Conservation (phyloP, 2,888 invertebrate species). For the Epiblema foenella region DNA sequence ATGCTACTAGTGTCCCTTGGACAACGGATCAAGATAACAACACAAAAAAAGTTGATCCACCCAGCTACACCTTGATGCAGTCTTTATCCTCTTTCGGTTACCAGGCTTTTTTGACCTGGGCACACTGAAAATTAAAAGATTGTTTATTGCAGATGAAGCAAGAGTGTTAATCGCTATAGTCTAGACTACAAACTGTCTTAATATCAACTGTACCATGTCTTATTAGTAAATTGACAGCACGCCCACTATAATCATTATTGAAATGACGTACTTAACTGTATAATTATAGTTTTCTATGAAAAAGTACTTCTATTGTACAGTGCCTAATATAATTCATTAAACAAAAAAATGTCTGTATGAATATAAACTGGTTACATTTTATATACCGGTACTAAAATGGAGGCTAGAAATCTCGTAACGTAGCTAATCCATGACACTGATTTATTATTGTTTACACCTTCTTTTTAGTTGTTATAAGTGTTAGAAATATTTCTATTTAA, state of each 20-base stretch:
- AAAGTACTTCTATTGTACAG: background rate
- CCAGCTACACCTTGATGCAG: background rate
- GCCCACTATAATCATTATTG: background rate
- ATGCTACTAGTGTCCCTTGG: too few species aligned
- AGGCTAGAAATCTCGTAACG: conserved; percentile 19
- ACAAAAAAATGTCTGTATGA: too few species aligned
- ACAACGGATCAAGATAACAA: too few species aligned
- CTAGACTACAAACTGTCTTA: background rate
- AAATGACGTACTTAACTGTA: background rate
- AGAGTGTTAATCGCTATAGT: background rate
- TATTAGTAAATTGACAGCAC: background rate
- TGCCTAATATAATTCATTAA: too few species aligned
- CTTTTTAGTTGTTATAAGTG: conserved; percentile 12
- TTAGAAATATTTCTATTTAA: conserved; percentile 12
- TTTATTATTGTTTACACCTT: conserved; percentile 24
- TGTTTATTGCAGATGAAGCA: background rate
- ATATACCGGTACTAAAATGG: background rate
- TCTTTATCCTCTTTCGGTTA: background rate
- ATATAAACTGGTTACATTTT: too few species aligned
- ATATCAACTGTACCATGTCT: background rate
- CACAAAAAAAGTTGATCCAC: too few species aligned
- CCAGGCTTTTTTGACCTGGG: background rate
- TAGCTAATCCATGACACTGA: conserved; percentile 32
- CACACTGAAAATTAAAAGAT: background rate
- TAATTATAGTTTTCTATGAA: background rate